Evolutionary conservation across 2,797 vertebrate species (phyloP).

Genomic region (Helicolenus hilgendorfi): DNA sequence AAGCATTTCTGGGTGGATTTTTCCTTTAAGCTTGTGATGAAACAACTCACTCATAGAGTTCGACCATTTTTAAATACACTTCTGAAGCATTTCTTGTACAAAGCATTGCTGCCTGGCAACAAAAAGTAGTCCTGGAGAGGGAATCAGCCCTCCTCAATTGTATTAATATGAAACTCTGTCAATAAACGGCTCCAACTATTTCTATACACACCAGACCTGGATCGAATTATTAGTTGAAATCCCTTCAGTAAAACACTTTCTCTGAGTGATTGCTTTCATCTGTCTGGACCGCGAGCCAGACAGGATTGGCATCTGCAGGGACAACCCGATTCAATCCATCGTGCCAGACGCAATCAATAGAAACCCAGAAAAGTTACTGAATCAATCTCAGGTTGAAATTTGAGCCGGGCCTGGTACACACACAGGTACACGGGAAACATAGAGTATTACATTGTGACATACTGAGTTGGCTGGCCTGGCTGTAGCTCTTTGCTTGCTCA

Average conservation of each 20-base stretch:
- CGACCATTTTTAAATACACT: not conserved
- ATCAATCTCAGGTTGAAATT: constrained; percentile 55
- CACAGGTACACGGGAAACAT: constrained; percentile 58
- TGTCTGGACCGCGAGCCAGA: not conserved
- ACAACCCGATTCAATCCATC: constrained; percentile 9
- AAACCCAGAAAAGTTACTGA: constrained; percentile 24
- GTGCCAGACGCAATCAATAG: constrained; percentile 49
- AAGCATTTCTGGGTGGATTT: not conserved
- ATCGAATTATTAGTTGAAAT: constrained; percentile 31
- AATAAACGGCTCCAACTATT: constrained; percentile 50
- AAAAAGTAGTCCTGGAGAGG: not conserved
- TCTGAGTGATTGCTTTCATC: constrained; percentile 39
- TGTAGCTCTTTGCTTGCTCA: constrained; percentile 7
- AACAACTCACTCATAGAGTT: not conserved
- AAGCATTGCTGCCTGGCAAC: not conserved
- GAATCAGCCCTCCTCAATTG: not conserved
- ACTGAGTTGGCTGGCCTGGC: constrained; percentile 46
- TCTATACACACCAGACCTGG: constrained; percentile 56
- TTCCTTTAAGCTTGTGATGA: not conserved
- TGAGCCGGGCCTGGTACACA: constrained; percentile 40
- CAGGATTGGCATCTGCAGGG: constrained; percentile 5
- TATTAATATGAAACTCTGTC: constrained; percentile 44
- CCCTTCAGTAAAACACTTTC: constrained; percentile 14
- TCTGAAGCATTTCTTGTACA: not conserved
- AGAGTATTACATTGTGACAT: constrained; percentile 62